Base-by-base conservation (phyloP, 2,797 vertebrate genomes). In the Knipowitschia caucasica region DNA sequence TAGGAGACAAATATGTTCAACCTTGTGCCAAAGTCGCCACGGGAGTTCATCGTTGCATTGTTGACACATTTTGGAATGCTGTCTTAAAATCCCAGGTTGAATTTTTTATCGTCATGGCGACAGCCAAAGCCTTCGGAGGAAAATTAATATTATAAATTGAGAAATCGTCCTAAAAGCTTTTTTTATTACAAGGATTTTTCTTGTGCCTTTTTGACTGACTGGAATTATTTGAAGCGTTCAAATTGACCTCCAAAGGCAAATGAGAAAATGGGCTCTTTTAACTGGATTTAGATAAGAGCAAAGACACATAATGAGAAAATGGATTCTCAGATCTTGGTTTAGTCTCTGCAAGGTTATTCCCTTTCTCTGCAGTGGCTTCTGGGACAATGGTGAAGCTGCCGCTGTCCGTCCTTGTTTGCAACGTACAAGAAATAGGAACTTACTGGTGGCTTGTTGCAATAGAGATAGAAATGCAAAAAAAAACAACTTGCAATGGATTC, bases 271-370 rank as follows among this genome's bases (percentile, higher is more conserved):
- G 81, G 21, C 79, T 86, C 71, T 78, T 86, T 87, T 86, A 88
- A 86, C 80, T 59, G 79, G 86, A 88, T 88, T 86, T 88, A 85
- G 86, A 89, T 88, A 86, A 87, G 81, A 88, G 82, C 77, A 60
- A 24, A 24, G 78, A 60, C 31, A 75, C 73, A 71, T 88, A 84
- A 86, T 88, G 75, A 77, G 62, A 77, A 84, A 86, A 82, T 72
- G 76, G 74, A 74, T 20, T 55, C 78, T 82, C 66, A 77, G 83
- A 84, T 85, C 77, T 81, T 63, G 54, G 76, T 74, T 69, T 77
- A 70, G 83, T 80, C 85, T 85, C 75, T 69, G 67, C 75, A 81
- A 84, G 83, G 82, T 86, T 74, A 77, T 61, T 73, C 50, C 64
- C 65, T 58, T 77, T 64, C 70, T 69, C 12, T 63, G 50, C 63